phyloP scores from a whole-genome alignment of 1,140 invertebrate genomes.

The Penaeus vannamei region DNA sequence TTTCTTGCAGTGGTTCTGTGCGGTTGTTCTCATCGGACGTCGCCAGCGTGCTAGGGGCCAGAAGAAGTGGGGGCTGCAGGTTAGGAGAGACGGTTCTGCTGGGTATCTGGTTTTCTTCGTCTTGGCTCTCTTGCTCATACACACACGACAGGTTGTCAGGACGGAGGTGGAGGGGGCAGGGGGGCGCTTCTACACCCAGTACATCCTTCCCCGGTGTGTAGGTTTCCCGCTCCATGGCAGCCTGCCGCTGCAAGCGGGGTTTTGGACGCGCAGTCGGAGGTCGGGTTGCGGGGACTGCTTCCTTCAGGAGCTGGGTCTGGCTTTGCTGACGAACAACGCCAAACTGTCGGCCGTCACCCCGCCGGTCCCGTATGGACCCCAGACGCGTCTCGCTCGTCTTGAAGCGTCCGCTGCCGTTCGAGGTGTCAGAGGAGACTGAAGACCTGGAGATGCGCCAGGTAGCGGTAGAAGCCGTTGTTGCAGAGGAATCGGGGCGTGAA shows the following conservation, averaged over 20 bases:
- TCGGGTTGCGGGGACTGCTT: background rate
- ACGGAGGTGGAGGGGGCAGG: constrained; percentile 64
- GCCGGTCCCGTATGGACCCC: constrained; percentile 39
- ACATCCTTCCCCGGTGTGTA: constrained; percentile 53
- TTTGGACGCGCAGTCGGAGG: constrained; percentile 45
- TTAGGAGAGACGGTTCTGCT: constrained; percentile 10
- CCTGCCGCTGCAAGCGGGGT: constrained; percentile 64
- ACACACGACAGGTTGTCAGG: constrained; percentile 66
- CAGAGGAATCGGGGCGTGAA: constrained; percentile 88
- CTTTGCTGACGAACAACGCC: constrained; percentile 46
- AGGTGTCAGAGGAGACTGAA: constrained; percentile 67
- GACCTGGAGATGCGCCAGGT: constrained; percentile 79
- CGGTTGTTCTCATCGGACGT: constrained; percentile 48
- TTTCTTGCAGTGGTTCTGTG: constrained; percentile 27
- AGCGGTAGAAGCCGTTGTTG: constrained; percentile 80
- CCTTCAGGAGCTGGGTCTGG: constrained; percentile 29
- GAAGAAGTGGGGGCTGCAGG: constrained; percentile 45
- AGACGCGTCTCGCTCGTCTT: constrained; percentile 31
- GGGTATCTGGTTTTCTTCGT: constrained; percentile 57
- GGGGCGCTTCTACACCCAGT: constrained; percentile 31
- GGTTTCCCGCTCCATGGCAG: constrained; percentile 58
- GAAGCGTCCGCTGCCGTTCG: constrained; percentile 53
- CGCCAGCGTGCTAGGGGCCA: constrained; percentile 38
- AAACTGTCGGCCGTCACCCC: constrained; percentile 43
- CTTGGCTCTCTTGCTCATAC: constrained; percentile 67